phyloP scores from a whole-genome alignment of 1,140 invertebrate genomes.

The Drosophila virilis region DNA sequence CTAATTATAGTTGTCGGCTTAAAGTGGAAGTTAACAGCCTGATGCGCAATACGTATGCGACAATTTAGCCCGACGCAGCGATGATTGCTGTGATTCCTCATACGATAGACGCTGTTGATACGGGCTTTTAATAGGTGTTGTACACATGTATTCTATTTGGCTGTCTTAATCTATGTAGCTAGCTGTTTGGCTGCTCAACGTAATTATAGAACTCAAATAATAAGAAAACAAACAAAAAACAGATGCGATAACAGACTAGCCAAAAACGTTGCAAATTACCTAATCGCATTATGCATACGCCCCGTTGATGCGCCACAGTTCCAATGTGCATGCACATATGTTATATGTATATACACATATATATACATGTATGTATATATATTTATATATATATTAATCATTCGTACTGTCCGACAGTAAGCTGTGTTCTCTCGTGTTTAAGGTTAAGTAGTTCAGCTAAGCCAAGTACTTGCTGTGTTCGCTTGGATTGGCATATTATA shows the following conservation, averaged over 20 bases:
- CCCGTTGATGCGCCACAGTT: background rate
- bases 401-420: background rate
- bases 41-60: background rate
- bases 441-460: too few relatives aligned
- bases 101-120: background rate
- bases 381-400: background rate
- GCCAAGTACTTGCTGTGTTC: too few relatives aligned
- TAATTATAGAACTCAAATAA: background rate
- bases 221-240: background rate
- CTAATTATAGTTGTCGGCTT: slow-evolving; percentile 11
- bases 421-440: too few relatives aligned
- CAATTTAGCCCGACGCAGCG: background rate
- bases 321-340: background rate
- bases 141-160: background rate
- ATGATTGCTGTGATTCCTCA: background rate
- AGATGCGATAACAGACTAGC: background rate
- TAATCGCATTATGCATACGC: slow-evolving; percentile 2
- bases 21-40: background rate
- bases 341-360: background rate
- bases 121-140: background rate
- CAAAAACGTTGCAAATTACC: background rate
- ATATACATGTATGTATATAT: background rate
- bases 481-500: too few relatives aligned
- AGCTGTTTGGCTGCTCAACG: background rate
- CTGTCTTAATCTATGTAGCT: slow-evolving; percentile 1